Evolutionary conservation across 2,888 invertebrate genomes (phyloP).

Genomic region (Eurois occulta): DNA sequence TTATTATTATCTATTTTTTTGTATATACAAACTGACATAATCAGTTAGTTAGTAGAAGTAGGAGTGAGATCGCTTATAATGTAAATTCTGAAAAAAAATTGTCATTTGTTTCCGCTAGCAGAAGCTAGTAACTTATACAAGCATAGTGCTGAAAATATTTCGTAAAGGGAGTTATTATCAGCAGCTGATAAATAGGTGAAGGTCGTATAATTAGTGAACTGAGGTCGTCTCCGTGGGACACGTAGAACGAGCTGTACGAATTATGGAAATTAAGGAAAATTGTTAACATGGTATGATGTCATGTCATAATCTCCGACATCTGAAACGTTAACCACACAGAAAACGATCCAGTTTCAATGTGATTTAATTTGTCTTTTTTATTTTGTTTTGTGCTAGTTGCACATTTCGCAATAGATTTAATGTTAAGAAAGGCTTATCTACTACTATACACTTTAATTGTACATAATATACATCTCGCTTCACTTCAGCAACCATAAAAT

Average conservation of each 20-base stretch:
- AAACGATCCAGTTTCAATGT: not conserved
- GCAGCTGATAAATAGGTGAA: slow-evolving; percentile 32
- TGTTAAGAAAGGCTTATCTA: not conserved
- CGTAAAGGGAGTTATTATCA: not conserved
- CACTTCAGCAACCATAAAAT: not conserved
- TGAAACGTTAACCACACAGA: not conserved
- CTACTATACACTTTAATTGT: not conserved
- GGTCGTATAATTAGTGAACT: slow-evolving; percentile 39
- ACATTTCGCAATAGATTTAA: no score
- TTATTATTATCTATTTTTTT: no score
- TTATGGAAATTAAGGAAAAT: slow-evolving; percentile 5
- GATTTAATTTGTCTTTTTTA: not conserved
- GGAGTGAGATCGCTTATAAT: no score
- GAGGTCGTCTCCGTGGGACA: not conserved
- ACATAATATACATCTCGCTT: not conserved
- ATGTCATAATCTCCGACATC: not conserved
- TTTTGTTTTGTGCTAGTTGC: not conserved
- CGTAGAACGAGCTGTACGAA: not conserved
- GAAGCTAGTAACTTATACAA: not conserved
- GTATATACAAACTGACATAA: no score
- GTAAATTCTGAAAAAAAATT: no score
- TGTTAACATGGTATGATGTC: not conserved
- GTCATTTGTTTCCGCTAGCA: no score
- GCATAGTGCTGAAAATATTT: slow-evolving; percentile 7
- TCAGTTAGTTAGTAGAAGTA: no score